Base-by-base conservation (phyloP, 2,113 vertebrate genomes). In the Daubentonia madagascariensis region DNA sequence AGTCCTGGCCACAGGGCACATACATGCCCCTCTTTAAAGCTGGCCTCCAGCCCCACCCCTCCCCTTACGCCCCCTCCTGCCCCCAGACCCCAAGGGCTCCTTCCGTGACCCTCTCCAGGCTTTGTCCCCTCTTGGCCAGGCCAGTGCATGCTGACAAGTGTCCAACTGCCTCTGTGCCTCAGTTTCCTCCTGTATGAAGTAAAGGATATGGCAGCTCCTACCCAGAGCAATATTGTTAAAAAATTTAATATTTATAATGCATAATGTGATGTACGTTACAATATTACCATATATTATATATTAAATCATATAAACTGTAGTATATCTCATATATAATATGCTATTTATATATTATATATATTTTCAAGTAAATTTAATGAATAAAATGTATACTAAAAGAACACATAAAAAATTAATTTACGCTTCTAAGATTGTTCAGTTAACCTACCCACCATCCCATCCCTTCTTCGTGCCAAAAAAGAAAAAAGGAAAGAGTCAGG, bases 341-440 rank as follows among this genome's bases (percentile, higher is more conserved):
- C n/a, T 78, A 70, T 59, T 45, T 45, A n/a, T 35, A 65, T 65
- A 11, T 48, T 40, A 54, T 3, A 37, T 75, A 32, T 63, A 45
- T 94, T 98, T 98, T 94, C 75, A 98, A 86, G 91, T 96, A 84
- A 12, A 17, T 96, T 94, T 98, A 98, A 96, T 97, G 73, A 98
- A 96, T 87, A 96, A 97, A 94, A 96, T 9, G 4, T 83, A 91
- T 91, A 95, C 8, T 43, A 45, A 28, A 92, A 97, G 75, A 85
- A 95, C 37, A 96, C 43, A 40, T 87, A 83, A 96, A 95, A 94
- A 94, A 72, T 83, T 89, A 95, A 85, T 76, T 97, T 87, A 88
- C 3, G 80, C 59, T 93, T 98, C 65, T 73, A 14, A 90, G 72
- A 72, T 43, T 45, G 5, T 59, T 59, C 1, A 70, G 59, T 52